Percentiles rank a stretch among this genome's conserved stretches.
These are phyloP conservation scores for Nebria brevicollis DNA, from an alignment of 2,888 invertebrate genomes.

Conservation along the genomic window DNA sequence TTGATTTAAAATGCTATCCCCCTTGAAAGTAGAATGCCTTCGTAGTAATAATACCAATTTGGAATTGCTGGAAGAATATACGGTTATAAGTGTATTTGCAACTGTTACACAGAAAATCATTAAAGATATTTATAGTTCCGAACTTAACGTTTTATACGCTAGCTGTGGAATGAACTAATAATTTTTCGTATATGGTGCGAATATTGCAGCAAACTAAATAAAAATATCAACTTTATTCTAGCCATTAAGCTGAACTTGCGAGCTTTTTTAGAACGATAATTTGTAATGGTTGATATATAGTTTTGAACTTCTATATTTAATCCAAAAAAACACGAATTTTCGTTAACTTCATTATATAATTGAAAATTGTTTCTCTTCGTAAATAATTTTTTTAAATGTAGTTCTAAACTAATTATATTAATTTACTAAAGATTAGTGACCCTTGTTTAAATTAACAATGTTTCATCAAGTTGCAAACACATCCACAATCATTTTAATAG, in stretches of 20 bases:
- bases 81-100: constrained; percentile 36
- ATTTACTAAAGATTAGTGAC: too few relatives aligned
- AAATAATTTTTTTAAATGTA: too few relatives aligned
- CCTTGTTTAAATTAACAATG: too few relatives aligned
- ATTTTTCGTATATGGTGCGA: constrained; percentile 29
- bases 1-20: constrained; percentile 6
- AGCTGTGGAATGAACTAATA: constrained; percentile 38
- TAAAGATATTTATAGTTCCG: constrained; percentile 39
- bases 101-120: constrained; percentile 31
- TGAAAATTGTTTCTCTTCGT: too few relatives aligned
- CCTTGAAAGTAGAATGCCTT: neutral
- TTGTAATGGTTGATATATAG: neutral
- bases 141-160: constrained; percentile 26
- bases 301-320: neutral
- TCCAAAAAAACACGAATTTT: too few relatives aligned
- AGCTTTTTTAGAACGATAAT: neutral
- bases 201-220: constrained; percentile 1
- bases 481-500: too few relatives aligned
- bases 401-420: too few relatives aligned
- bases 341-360: too few relatives aligned
- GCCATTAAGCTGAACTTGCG: neutral
- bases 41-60: neutral
- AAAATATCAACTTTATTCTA: neutral
- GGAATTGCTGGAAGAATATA: neutral
- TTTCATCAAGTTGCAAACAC: too few relatives aligned